Conservation (phyloP, 2,797 vertebrate genomes). For the Notolabrus celidotus region DNA sequence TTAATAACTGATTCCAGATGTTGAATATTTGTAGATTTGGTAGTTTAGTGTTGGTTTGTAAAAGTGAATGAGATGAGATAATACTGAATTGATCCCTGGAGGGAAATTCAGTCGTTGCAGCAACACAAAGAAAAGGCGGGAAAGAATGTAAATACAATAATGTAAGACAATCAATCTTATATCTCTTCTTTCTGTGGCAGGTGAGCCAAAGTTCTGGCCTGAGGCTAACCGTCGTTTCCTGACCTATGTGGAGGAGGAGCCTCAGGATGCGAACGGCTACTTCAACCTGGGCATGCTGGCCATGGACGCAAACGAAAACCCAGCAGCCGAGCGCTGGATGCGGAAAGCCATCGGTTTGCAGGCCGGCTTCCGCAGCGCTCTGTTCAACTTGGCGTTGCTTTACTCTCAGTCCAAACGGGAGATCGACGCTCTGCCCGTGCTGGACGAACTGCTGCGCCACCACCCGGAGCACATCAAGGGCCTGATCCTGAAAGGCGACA, state of each 20-base stretch:
- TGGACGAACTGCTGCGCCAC: conserved; percentile 91
- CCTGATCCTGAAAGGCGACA: conserved; percentile 97
- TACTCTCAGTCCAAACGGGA: conserved; percentile 95
- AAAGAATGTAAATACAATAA: too few species aligned
- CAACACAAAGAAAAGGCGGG: too few species aligned
- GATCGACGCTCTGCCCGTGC: conserved; percentile 90
- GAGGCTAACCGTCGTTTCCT: conserved; percentile 96
- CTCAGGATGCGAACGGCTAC: conserved; percentile 95
- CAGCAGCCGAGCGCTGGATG: conserved; percentile 96
- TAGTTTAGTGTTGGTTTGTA: too few species aligned
- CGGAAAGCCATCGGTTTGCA: conserved; percentile 93
- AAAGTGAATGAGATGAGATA: too few species aligned
- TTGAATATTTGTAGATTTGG: too few species aligned
- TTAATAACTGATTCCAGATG: too few species aligned
- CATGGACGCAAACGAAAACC: conserved; percentile 95
- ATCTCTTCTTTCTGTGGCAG: conserved; percentile 73
- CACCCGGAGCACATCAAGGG: conserved; percentile 97
- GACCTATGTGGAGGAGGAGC: conserved; percentile 93
- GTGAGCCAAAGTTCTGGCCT: conserved; percentile 92
- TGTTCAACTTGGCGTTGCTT: conserved; percentile 96
- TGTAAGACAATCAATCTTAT: too few species aligned
- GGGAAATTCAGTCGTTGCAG: too few species aligned
- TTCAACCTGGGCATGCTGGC: conserved; percentile 99
- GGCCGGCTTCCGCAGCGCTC: conserved; percentile 93
- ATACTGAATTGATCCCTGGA: too few species aligned